A percentile compares a stretch with the other conserved stretches of the same genome.
These are phyloP conservation scores for Gandaritis pyraliata DNA, from an alignment of 2,888 invertebrate species.

Conservation along the genomic window DNA sequence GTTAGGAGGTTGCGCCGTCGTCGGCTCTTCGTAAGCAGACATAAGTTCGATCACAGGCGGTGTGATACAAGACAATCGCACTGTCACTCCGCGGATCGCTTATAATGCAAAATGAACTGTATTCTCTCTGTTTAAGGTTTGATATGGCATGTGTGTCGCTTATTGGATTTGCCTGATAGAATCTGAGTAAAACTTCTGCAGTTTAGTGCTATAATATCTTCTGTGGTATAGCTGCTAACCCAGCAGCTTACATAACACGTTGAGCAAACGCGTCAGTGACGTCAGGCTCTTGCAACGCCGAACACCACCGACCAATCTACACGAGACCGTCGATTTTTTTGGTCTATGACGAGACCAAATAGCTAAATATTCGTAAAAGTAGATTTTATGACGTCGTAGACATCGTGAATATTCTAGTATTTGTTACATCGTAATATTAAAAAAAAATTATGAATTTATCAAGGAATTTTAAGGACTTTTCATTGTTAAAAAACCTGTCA, in stretches of 20 bases:
- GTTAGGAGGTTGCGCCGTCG: conserved; percentile 37
- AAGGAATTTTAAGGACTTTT: not conserved
- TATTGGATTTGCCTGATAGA: not conserved
- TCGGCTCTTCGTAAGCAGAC: conserved; percentile 20
- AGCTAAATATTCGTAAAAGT: conserved; percentile 17
- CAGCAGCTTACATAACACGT: conserved; percentile 57
- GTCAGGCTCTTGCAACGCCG: conserved; percentile 30
- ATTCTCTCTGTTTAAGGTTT: not conserved
- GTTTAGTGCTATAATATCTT: conserved; percentile 1
- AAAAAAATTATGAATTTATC: not conserved
- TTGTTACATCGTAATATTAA: not conserved
- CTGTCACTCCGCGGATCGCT: conserved; percentile 1
- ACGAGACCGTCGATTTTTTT: no score
- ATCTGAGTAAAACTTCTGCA: conserved; percentile 4
- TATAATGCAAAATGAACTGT: not conserved
- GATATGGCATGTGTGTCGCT: not conserved
- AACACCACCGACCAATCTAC: conserved; percentile 21
- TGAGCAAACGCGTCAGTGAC: conserved; percentile 54
- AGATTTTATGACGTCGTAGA: conserved; percentile 4
- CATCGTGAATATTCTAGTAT: conserved; percentile 1
- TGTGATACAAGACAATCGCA: not conserved
- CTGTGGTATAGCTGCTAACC: conserved; percentile 27
- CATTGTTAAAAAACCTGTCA: no score
- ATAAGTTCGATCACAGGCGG: conserved; percentile 17
- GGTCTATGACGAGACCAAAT: no score